Percentiles rank a stretch among this genome's conserved stretches.
Conservation (phyloP, 2,113 vertebrate species). For the Proterorhinus semilunaris region DNA sequence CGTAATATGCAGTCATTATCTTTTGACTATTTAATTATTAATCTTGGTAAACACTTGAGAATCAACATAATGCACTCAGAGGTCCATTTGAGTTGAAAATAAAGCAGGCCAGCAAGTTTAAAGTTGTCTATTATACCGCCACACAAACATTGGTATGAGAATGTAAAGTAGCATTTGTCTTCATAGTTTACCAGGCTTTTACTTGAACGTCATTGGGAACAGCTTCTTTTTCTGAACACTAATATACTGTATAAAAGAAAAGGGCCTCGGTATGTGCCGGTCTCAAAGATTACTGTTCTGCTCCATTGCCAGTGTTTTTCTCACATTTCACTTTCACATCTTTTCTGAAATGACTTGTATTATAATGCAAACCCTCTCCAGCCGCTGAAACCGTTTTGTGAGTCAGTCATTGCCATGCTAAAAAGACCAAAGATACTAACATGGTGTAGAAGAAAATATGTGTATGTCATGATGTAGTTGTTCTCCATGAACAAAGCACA, state of each 20-base stretch:
- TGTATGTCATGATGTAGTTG: no score
- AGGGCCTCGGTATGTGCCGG: no score
- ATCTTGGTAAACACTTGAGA: constrained; percentile 15
- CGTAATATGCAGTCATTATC: constrained; percentile 7
- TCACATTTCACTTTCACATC: no score
- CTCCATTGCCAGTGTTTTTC: no score
- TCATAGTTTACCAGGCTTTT: no score
- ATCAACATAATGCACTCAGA: constrained; percentile 16
- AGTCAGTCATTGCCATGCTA: constrained; percentile 14
- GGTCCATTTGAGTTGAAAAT: neutral
- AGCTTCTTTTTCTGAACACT: no score
- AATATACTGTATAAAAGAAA: no score
- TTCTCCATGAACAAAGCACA: no score
- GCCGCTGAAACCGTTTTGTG: constrained; percentile 29
- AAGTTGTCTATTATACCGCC: neutral
- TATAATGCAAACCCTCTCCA: neutral
- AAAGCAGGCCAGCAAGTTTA: constrained; percentile 1
- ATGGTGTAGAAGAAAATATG: neutral
- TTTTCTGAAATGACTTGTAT: no score
- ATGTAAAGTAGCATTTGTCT: neutral
- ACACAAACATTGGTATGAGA: neutral
- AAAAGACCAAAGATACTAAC: constrained; percentile 29
- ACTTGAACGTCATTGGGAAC: no score
- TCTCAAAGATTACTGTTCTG: no score
- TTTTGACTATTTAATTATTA: constrained; percentile 26